Evolutionary conservation across 2,797 vertebrate genomes (phyloP).

Genomic region (Sebastes nivosus): DNA sequence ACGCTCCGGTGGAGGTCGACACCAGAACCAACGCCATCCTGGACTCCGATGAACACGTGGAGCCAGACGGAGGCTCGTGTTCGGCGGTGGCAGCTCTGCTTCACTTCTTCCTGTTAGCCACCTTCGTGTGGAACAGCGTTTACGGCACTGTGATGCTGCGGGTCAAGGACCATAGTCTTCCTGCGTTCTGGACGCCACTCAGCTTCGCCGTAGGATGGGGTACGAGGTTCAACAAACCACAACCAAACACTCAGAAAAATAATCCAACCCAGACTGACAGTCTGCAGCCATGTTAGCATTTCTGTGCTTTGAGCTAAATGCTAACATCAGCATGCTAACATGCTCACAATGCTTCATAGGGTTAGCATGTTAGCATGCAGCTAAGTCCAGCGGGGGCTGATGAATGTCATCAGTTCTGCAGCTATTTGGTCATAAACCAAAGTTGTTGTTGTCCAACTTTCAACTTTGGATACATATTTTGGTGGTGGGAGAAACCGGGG

Average conservation of each 20-base stretch:
- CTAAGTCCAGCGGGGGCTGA: too few species aligned
- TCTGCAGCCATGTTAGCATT: too few species aligned
- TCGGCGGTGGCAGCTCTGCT: conserved; percentile 63
- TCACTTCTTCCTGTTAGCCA: conserved; percentile 80
- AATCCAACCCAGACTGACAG: too few species aligned
- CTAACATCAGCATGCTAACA: too few species aligned
- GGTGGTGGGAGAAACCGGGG: too few species aligned
- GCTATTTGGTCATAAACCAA: too few species aligned
- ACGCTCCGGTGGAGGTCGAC: rapidly evolving
- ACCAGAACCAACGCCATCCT: rapidly evolving
- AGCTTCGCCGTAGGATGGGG: conserved; percentile 73
- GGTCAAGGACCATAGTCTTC: conserved; percentile 57
- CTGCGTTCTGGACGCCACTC: conserved; percentile 45
- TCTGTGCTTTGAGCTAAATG: too few species aligned
- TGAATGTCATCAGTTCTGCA: too few species aligned
- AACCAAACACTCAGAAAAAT: neutral
- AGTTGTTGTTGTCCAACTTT: too few species aligned
- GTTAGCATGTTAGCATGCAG: too few species aligned
- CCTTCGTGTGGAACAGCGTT: conserved; percentile 79
- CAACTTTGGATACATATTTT: too few species aligned
- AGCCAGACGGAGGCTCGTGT: conserved; percentile 34
- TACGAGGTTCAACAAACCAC: conserved; percentile 37
- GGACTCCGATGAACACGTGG: neutral
- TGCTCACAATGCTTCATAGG: too few species aligned
- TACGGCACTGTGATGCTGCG: conserved; percentile 66